Conservation (phyloP, 1,140 invertebrate species). For the Dermatophagoides farinae region DNA sequence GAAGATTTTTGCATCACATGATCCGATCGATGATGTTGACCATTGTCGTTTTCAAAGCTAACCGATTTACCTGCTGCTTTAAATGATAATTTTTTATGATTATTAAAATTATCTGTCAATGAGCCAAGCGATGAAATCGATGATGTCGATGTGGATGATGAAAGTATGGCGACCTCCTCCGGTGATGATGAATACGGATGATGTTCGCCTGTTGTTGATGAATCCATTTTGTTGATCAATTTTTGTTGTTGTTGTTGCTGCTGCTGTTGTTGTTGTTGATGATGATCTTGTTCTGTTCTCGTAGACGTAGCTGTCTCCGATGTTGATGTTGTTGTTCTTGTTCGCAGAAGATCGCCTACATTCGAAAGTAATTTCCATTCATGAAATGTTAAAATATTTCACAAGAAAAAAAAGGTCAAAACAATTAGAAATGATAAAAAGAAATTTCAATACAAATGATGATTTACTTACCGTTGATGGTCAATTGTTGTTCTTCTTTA, state of each 20-base stretch:
- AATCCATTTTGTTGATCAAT: neutral
- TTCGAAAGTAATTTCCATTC: no score
- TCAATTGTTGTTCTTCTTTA: neutral
- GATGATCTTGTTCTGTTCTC: neutral
- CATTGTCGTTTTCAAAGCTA: neutral
- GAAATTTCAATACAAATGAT: neutral
- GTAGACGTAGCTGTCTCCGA: neutral
- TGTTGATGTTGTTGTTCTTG: no score
- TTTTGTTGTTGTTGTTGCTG: neutral
- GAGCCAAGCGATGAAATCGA: constrained; percentile 1
- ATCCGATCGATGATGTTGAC: neutral
- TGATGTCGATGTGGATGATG: constrained; percentile 5
- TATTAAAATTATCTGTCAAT: neutral
- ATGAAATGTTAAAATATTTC: no score
- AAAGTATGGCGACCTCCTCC: neutral
- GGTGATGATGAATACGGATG: constrained; percentile 3
- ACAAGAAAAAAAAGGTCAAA: neutral
- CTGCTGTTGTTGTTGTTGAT: neutral
- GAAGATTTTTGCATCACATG: neutral
- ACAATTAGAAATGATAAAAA: neutral
- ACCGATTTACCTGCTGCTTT: no score
- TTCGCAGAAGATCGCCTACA: no score
- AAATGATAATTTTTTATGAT: no score
- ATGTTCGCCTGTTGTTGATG: neutral
- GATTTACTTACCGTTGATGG: neutral